phyloP scores from a whole-genome alignment of 1,140 invertebrate genomes.

The Philopotamus ludificatus region DNA sequence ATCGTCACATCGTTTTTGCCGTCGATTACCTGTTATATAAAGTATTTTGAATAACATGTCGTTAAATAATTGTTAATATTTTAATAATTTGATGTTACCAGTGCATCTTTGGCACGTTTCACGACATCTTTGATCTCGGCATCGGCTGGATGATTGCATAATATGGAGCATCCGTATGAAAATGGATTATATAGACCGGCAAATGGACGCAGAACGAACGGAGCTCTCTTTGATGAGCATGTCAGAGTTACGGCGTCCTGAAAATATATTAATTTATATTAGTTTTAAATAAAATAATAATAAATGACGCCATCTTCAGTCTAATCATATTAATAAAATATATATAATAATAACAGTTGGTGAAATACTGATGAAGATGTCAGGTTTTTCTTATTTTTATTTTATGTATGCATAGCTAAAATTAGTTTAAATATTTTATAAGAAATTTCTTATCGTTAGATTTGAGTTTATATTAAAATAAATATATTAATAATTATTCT shows the following conservation, averaged over 20 bases:
- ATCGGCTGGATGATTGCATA: constrained; percentile 80
- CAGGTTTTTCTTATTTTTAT: no score
- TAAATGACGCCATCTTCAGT: no score
- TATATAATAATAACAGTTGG: not conserved
- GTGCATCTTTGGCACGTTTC: constrained; percentile 67
- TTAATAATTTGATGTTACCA: no score
- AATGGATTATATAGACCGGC: constrained; percentile 78
- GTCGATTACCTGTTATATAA: constrained; percentile 43
- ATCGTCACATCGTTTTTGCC: constrained; percentile 53
- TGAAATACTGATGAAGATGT: not conserved
- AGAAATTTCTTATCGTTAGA: no score
- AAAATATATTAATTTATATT: constrained; percentile 32
- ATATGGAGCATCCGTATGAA: constrained; percentile 71
- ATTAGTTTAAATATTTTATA: no score
- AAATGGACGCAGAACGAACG: constrained; percentile 70
- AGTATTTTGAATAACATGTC: constrained; percentile 5
- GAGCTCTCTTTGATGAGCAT: constrained; percentile 58
- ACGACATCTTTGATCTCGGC: constrained; percentile 71
- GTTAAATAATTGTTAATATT: no score
- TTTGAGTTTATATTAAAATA: no score
- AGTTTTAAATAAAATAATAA: constrained; percentile 3
- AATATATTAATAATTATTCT: no score
- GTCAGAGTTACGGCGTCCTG: constrained; percentile 46
- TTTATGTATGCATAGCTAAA: no score
- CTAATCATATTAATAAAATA: constrained; percentile 20